Evolutionary conservation across 2,888 invertebrate species (phyloP), one percentile per base, ranked within the genome.

Genomic region (Micoletzkya japonica): DNA sequence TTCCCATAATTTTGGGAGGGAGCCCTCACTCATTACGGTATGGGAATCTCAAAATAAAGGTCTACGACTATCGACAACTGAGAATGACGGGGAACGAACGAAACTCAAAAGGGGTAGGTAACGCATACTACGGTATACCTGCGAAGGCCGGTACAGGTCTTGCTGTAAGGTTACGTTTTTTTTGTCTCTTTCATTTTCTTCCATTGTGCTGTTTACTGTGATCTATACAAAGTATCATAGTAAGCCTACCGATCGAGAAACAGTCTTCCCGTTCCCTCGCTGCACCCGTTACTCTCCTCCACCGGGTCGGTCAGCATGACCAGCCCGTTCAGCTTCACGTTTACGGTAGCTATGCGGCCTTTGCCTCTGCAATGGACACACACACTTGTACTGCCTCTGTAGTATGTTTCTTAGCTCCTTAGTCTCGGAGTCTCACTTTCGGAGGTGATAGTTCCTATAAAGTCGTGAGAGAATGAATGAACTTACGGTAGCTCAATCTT

Each of bases 401-500:
- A 20, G 44, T 14, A 52, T 52, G 7, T 24, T n/a, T 52, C 6
- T 44, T 44, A 14, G 20, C 44, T 44, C 44, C 10, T 44, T 44
- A 44, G 14, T 44, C 26, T 7, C 26, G 17, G 24, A 54, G n/a
- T 44, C 44, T 14, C 44, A 14, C 10, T 60, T 39, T 60, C 17
- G 10, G 20, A n/a, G 10, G 4, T 20, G 36, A 37, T 34, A 14
- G 4, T 14, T 32, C 4, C 4, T 26, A 39, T 28, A 61, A 39
- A 26, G 26, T 64, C 54, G 36, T 20, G 24, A 10, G 24, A 24
- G 52, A 52, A 30, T 7, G 34, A 20, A 0, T 32, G 36, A 17
- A 30, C 57, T 57, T 68, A 57, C 58, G 58, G 68, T 58, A 68
- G 34, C 6, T n/a, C 24, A 28, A 68, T 54, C 58, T 58, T 68